A percentile compares a stretch with the other conserved stretches of the same genome.
Conservation (phyloP, 2,113 vertebrate species). For the Rhineura floridana region DNA sequence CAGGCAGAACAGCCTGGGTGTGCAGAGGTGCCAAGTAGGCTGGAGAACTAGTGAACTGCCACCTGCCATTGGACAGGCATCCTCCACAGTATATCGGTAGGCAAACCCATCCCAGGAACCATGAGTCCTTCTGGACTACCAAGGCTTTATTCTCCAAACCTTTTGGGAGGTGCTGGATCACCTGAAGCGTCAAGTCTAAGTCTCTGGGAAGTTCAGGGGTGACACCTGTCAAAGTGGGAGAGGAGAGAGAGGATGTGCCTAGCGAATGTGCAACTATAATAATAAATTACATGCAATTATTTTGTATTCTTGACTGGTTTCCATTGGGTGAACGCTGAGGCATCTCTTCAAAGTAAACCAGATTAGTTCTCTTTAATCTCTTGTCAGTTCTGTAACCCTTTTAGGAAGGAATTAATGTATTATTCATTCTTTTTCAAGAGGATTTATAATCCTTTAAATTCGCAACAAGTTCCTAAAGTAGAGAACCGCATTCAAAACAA, state of each 20-base stretch:
- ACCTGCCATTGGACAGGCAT: background rate
- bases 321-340: too few species aligned
- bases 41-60: background rate
- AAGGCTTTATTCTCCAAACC: too few species aligned
- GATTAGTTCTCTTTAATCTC: constrained; percentile 3
- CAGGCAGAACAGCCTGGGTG: background rate
- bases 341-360: background rate
- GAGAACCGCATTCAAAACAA: background rate
- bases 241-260: too few species aligned
- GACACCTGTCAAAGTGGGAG: background rate
- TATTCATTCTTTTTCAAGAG: background rate
- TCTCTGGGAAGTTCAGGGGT: too few species aligned
- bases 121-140: background rate
- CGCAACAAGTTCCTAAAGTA: background rate
- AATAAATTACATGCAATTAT: too few species aligned
- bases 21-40: background rate
- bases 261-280: too few species aligned
- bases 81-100: background rate
- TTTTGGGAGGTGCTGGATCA: background rate
- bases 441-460: background rate
- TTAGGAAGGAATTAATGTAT: background rate
- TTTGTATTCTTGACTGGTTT: background rate
- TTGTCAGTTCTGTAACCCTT: background rate
- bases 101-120: background rate
- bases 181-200: background rate